Base-by-base conservation (phyloP, 2,797 vertebrate species). In the Tauraco hartlaubi region DNA sequence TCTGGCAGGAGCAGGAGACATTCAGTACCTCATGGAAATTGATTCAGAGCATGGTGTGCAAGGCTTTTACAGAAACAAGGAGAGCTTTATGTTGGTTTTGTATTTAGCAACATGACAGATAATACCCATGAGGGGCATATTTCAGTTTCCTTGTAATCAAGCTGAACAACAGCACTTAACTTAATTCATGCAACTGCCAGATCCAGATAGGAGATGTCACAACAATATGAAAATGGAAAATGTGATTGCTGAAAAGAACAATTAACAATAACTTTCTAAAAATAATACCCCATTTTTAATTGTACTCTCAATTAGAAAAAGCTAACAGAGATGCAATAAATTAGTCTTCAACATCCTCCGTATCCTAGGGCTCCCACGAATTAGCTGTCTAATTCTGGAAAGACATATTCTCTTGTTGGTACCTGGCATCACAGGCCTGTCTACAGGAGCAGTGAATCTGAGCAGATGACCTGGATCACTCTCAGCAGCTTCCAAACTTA, bases 151-250 rank as follows among this genome's bases (percentile, higher is more conserved):
- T 73, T 49, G 76, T 94, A 94, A 97, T 96, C 91, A 91, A 94
- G 77, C 87, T 94, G 73, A 96, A 94, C 91, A 96, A 85, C 91
- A 96, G 94, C 76, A 95, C 91, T 97, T 92, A 88, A 81, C 58
- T 93, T 96, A 96, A 97, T 95, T 96, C 92, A 88, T 82, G 76
- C 66, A 88, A 82, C 79, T 96, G 91, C 80, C 88, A 92, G 67
- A 85, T 22, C 67, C 90, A 73, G 83, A 84, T 43, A 94, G 58
- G 62, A 94, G 90, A 85, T 95, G 91, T 88, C 96, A 96, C 90
- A 94, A 90, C 66, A 94, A 39, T 62, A 79, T 79, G 80, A 82
- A 88, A 93, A 90, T 76, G n/a, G 39, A 79, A 96, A 88, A 49
- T 35, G 62, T 63, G 87, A 91, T 66, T 88, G 88, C 67, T 69